Evolutionary conservation across 1,140 invertebrate species (phyloP), one percentile per base, ranked within the genome.

Genomic region (Bombus superbus): DNA sequence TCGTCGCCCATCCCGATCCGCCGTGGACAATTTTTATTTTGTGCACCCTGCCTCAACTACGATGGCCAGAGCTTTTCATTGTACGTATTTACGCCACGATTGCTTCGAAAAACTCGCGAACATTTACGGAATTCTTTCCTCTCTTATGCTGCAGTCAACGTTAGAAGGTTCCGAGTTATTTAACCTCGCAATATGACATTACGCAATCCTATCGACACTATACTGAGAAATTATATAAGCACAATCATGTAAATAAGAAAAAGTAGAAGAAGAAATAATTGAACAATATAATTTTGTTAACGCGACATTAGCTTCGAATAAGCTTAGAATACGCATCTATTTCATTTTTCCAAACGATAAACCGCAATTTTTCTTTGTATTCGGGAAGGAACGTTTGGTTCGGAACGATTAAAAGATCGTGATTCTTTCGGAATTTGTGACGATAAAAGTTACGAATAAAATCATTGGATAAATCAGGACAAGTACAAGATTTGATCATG

Each of bases 1-100:
- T 88, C 89, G 87, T 86, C 78, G 83, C 69, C 44, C 78, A 80
- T 64, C 35, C 83, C 73, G 81, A 90, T 81, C 88, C 78, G 80
- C 42, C 35, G 84, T 69, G 35, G 32, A 35, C 66, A 35, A 68
- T 89, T 78, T 91, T 91, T 87, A 82, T 91, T 68, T 77, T 64
- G 64, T 64, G 68, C 75, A 44, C 59, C 88, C 72, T 62, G 47
- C 18, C 18, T 35, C 28, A 69, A 57, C 76, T 62, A 73, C 53
- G 13, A 15, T 72, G 74, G 68, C 59, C 42, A 62, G 53, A 62
- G 53, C 79, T 89, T 86, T 89, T 83, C 73, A 78, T 81, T 72
- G 72, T 76, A 66, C 44, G 22, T 42, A 78, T 74, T 42, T 57
- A 83, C 72, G 82, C 79, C 83, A 83, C 83, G 90, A 90, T 91